Evolutionary conservation across 92 coral and sea anemone species (phyloP).

Genomic region (Plumapathes pennacea): DNA sequence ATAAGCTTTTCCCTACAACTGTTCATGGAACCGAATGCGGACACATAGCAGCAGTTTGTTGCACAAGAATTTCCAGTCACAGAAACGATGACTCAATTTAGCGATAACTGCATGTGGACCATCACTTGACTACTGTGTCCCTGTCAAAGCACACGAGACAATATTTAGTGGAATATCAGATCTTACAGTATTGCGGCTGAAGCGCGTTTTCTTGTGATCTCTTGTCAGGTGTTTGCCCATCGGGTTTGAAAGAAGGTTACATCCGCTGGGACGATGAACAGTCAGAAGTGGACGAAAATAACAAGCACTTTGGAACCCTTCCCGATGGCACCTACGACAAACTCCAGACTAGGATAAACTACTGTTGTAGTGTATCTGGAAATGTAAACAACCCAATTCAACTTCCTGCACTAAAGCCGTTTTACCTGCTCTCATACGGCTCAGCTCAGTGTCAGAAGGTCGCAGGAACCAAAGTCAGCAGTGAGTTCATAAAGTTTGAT

Average conservation of each 20-base stretch:
- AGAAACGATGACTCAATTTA: too few relatives aligned
- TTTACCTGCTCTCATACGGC: constrained; percentile 88
- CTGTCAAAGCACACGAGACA: too few relatives aligned
- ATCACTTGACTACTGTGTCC: too few relatives aligned
- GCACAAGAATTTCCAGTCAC: too few relatives aligned
- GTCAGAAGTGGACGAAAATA: constrained; percentile 74
- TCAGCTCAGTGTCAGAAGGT: constrained; percentile 97
- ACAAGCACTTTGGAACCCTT: constrained; percentile 72
- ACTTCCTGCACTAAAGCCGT: constrained; percentile 89
- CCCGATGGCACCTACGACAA: constrained; percentile 92
- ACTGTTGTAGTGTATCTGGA: constrained; percentile 94
- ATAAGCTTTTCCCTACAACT: too few relatives aligned
- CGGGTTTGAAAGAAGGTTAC: constrained; percentile 88
- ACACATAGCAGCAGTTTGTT: too few relatives aligned
- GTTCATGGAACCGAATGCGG: too few relatives aligned
- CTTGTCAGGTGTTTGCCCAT: constrained; percentile 83
- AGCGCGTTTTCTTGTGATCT: too few relatives aligned
- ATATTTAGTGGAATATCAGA: not conserved
- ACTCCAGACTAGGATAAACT: constrained; percentile 86
- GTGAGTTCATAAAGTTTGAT: constrained; percentile 96
- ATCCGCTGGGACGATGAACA: constrained; percentile 99
- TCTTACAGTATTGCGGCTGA: too few relatives aligned
- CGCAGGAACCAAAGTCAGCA: constrained; percentile 86
- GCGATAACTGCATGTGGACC: too few relatives aligned
- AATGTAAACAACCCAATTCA: constrained; percentile 92